Evolutionary conservation across 2,113 vertebrate species (phyloP), one percentile per base, ranked within the genome.

Genomic region (Neofelis nebulosa): DNA sequence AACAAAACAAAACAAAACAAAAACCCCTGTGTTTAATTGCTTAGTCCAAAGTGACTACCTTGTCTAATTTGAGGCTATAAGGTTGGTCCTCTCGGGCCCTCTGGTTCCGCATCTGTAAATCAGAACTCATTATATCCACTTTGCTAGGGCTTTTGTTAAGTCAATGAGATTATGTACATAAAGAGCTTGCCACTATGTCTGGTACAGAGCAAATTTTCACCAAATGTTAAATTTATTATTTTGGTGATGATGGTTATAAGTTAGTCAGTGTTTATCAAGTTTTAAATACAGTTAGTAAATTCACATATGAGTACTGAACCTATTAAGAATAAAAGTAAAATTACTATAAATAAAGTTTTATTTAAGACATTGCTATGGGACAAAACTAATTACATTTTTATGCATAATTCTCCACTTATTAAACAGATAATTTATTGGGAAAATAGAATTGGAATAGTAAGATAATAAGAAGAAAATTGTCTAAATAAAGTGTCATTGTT

Each of bases 151-250:
- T 69, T 45, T 65, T 57, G 27, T 63, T 74, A 23, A 21, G 7
- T 55, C 65, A 31, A 31, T 66, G 38, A 66, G 48, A 45, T 52
- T 13, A 9, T 6, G 65, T 69, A 38, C 16, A 7, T 31, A 45
- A 84, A 69, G 23, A 23, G 25, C 19, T 92, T 68, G 48, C n/a
- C 68, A 50, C 8, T 57, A 33, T 29, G 12, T 78, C 68, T 81
- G 48, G 23, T 36, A 79, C 12, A 65, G 63, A 80, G 29, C 36
- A 83, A 16, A 29, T 74, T 78, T 66, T 91, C 45, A 94, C 25
- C 57, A 88, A 86, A 71, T 82, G 71, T 57, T 55, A 63, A 84
- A 33, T 89, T 48, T 38, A 33, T n/a, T 89, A 38, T 82, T 96
- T 91, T 29, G 52, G 52, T 83, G n/a, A 69, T 61, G 10, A 50